Evolutionary conservation across 37 sponge, comb jelly and placozoan genomes (phyloP).

Genomic region (Diacarnus erythraeanus): DNA sequence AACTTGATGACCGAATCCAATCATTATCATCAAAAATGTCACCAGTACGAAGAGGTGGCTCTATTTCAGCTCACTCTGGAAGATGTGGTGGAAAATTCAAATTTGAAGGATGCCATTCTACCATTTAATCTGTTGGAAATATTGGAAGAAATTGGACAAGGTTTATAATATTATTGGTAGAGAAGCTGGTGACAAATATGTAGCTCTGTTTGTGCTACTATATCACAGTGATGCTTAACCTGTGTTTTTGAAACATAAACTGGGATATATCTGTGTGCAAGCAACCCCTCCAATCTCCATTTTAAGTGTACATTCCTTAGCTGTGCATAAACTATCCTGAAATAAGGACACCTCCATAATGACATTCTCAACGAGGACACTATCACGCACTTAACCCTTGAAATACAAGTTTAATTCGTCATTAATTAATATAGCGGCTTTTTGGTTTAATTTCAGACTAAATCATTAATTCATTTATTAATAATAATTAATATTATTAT

Average conservation of each 20-base stretch:
- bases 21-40: background rate
- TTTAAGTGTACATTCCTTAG: background rate
- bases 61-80: background rate
- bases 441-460: too few species aligned
- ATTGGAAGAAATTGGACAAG: slow-evolving; percentile 36
- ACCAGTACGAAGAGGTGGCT: background rate
- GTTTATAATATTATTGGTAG: too few species aligned
- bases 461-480: too few species aligned
- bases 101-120: slow-evolving; percentile 25
- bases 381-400: background rate
- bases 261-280: background rate
- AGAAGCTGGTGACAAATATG: too few species aligned
- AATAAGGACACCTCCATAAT: too few species aligned
- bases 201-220: too few species aligned
- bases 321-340: too few species aligned
- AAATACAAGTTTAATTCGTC: background rate
- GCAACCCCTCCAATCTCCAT: background rate
- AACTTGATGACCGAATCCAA: background rate
- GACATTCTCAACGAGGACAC: too few species aligned
- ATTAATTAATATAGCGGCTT: too few species aligned
- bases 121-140: slow-evolving; percentile 26
- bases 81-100: background rate
- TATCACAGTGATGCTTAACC: too few species aligned
- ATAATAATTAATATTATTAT: too few species aligned
- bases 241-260: too few species aligned